Evolutionary conservation across 2,113 vertebrate genomes (phyloP), one percentile per base, ranked within the genome.

Genomic region (Cavia aperea): DNA sequence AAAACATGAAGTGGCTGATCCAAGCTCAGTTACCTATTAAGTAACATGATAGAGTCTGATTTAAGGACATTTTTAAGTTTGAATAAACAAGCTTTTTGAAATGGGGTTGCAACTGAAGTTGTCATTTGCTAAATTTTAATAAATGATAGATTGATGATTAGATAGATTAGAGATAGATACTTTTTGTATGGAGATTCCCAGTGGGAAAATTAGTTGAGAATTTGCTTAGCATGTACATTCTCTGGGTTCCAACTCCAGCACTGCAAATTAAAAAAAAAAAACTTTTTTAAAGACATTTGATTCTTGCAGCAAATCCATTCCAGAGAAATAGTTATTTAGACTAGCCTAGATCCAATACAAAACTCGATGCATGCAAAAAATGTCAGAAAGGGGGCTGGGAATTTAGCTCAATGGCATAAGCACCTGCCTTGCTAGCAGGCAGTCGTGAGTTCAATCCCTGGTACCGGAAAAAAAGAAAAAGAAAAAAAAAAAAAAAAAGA

Each of bases 301-400:
- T 66, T 95, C 81, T 88, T 72, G 63, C 21, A 94, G 56, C 39
- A 89, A 87, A 58, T 49, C 43, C 56, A 82, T 86, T 23, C 2
- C 7, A 1, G 8, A 94, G 23, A 81, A 29, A 60, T 6, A 93
- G 5, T 7, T 31, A 63, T 87, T 86, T 89, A 82, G 82, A 85
- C 95, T 68, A 90, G n/a, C 79, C 9, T 51, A 94, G 15, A n/a
- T 81, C 18, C 72, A 87, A 86, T 81, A 89, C 29, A 83, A 94
- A 91, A 78, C 81, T 91, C 49, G 12, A 81, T 73, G 5, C 11
- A 36, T 72, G 33, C 49, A 87, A 91, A 92, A 82, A 1, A 90
- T 78, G 26, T 26, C 54, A 93, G 23, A 91, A 39, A 39, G 39
- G 39, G 39, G 39, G 39, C 39, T 39, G 39, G 39, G 39, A 39